phyloP scores from a whole-genome alignment of 2,113 vertebrate species.

The Rhynchomys soricoides region DNA sequence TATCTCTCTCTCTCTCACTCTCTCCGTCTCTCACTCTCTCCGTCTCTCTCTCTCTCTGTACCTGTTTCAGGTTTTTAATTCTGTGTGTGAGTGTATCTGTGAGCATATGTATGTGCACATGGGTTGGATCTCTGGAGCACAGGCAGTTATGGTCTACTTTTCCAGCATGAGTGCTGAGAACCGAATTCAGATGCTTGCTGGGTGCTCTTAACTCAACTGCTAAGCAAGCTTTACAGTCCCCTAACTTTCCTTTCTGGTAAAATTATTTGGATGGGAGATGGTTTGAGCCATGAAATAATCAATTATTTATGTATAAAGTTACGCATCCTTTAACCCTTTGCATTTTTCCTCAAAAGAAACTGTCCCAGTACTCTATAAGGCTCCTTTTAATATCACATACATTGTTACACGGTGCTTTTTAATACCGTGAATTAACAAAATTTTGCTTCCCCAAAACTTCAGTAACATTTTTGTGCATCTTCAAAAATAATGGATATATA shows the following conservation, averaged over 20 bases:
- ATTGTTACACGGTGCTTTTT: neutral
- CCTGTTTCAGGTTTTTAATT: neutral
- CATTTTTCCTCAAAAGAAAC: conserved; percentile 34
- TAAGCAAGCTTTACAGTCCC: neutral
- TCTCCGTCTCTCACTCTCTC: neutral
- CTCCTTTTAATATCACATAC: neutral
- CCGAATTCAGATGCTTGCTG: neutral
- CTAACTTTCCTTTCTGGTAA: neutral
- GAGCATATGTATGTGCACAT: neutral
- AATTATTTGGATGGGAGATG: neutral
- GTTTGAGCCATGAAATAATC: neutral
- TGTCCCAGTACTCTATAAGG: neutral
- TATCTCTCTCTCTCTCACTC: neutral
- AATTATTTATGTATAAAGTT: neutral
- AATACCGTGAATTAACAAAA: neutral
- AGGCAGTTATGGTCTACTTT: neutral
- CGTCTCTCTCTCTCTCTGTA: neutral
- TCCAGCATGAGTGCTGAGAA: neutral
- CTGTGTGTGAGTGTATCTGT: neutral
- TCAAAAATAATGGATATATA: neutral
- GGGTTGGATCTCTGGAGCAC: neutral
- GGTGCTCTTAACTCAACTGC: neutral
- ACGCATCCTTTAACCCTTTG: neutral
- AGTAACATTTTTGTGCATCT: conserved; percentile 30
- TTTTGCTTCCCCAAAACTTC: neutral